Percentiles rank a stretch among this genome's conserved stretches.
Evolutionary conservation across 2,888 invertebrate species (phyloP).

Genomic region (Eupithecia vulgata): DNA sequence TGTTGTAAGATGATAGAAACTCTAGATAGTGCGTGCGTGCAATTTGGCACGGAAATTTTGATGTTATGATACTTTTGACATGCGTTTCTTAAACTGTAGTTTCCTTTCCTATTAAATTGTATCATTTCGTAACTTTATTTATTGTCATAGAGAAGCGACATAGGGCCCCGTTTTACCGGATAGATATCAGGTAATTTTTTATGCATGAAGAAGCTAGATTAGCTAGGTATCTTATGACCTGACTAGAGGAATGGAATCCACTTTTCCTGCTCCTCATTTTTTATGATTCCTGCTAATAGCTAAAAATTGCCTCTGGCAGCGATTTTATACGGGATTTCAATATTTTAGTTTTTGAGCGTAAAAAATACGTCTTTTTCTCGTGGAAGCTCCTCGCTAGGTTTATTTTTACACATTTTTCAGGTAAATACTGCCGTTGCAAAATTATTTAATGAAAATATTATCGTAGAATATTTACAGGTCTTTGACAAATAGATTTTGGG

Average conservation of each 20-base stretch:
- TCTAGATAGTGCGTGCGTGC: too few relatives aligned
- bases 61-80: too few relatives aligned
- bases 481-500: neutral
- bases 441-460: neutral
- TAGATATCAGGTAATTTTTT: neutral
- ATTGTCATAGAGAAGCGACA: too few relatives aligned
- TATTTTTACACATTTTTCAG: conserved; percentile 1
- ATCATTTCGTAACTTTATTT: too few relatives aligned
- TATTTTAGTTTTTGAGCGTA: neutral
- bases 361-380: neutral
- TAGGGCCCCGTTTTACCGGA: neutral
- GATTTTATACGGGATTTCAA: neutral
- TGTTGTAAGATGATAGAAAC: too few relatives aligned
- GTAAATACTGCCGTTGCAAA: neutral
- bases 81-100: too few relatives aligned
- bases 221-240: neutral
- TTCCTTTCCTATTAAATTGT: too few relatives aligned
- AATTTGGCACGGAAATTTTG: too few relatives aligned
- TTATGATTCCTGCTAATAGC: neutral
- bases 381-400: neutral
- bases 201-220: neutral
- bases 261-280: neutral
- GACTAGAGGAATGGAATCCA: neutral
- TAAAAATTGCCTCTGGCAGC: conserved; percentile 16
- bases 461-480: neutral